Evolutionary conservation across 2,113 vertebrate genomes (phyloP), one percentile per base, ranked within the genome.

Genomic region (Muscicapa adusta): DNA sequence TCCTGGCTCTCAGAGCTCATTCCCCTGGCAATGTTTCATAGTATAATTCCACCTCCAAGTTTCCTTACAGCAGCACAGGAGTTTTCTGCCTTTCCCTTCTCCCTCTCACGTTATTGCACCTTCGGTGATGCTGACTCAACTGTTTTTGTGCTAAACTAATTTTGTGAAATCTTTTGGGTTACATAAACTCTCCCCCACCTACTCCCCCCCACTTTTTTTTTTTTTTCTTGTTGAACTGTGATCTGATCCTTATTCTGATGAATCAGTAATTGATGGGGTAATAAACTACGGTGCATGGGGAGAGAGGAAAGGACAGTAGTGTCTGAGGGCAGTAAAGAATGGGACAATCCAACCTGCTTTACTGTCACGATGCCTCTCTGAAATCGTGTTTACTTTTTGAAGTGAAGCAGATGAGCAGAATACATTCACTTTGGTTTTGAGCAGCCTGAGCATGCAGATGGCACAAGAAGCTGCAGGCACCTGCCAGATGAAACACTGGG

Each of bases 111-210:
- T 68, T 91, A 88, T 40, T 93, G 62, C 71, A 89, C 75, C 71
- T 88, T 93, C 2, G 2, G 50, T n/a, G 90, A 65, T 82, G 92
- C 82, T 93, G 92, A 95, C 88, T 91, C 93, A 95, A 94, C 78
- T 36, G 19, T 63, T 96, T 93, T 67, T 90, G 56, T 1, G 6
- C 54, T 91, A 79, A 96, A 91, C 14, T 89, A 58, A 88, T 91
- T 78, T 58, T 76, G 71, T 75, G 36, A 89, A 74, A 58, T 75
- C n/a, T 82, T 92, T 42, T 76, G 58, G 36, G 45, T 95, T 95
- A 93, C 45, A 82, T 96, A 94, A 96, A 80, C 18, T 18, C 54
- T 77, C 38, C 65, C 60, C 19, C 74, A 34, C 43, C 19, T 33
- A 33, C 78, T 18, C 28, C 9, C 15, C 12, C 5, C 9, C 1